Base-by-base conservation (phyloP, 1,140 invertebrate species). In the Neoseiulus cucumeris region DNA sequence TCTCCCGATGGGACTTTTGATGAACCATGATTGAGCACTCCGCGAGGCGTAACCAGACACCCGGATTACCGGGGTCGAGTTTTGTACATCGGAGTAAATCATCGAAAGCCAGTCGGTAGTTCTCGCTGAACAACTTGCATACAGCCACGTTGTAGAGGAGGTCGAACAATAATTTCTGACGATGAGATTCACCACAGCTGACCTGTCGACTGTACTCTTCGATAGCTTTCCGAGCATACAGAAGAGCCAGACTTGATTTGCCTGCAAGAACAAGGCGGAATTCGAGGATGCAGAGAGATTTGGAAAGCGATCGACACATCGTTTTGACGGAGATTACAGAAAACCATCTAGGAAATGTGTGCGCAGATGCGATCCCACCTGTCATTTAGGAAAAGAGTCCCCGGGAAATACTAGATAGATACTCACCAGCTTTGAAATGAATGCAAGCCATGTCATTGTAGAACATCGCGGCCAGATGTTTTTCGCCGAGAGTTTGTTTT, bases 71-170 rank as follows among this genome's bases (percentile, higher is more conserved):
- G 65, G 87, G 86, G 71, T 88, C 88, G 59, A 85, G 83, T 69
- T 90, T 83, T 0, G 90, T 82, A 25, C 87, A 86, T 75, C 90
- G 84, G n/a, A 87, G 83, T 7, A 97, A 81, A 76, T 87, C 92
- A 72, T 92, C 87, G 76, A 96, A 95, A 1, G 93, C 91, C 70
- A 85, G 82, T 66, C 81, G 78, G 1, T 87, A 81, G 70, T 87
- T 83, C 45, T 85, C 84, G 42, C 86, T 82, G 72, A 90, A 85
- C 25, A 96, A 78, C 68, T 92, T 77, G 59, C 87, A 82, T 33
- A 95, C 81, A 12, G 91, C 93, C 70, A 95, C 80, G 78, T 94
- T 96, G 73, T 91, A 94, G 72, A 93, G 82, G 65, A 95, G 80
- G 22, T 59, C 51, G 51, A 59, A 59, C 14, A 59, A 25, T 33